Conservation (phyloP, 1,140 invertebrate species). For the Camponotus floridanus region DNA sequence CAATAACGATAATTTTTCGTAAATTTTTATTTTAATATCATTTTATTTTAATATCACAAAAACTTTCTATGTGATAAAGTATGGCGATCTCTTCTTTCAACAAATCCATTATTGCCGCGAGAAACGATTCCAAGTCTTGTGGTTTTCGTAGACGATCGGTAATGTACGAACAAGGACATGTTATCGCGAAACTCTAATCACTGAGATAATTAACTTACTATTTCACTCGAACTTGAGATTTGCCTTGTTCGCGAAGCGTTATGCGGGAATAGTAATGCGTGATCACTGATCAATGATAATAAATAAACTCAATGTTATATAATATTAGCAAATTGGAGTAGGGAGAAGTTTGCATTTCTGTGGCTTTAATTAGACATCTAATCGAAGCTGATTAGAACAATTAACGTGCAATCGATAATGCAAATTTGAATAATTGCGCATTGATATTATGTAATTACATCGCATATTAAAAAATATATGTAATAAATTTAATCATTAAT, state of each 20-base stretch:
- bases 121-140: background rate
- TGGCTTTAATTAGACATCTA: conserved; percentile 47
- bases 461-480: background rate
- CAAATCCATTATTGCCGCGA: background rate
- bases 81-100: background rate
- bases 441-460: conserved; percentile 19
- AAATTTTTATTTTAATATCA: background rate
- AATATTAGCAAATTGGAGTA: conserved; percentile 15
- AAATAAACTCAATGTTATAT: conserved; percentile 7
- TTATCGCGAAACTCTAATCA: conserved; percentile 42
- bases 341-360: background rate
- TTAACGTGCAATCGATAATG: conserved; percentile 3
- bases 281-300: background rate
- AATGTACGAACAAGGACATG: conserved; percentile 16
- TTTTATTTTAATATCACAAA: background rate
- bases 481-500: background rate
- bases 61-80: background rate
- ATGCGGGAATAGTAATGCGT: background rate
- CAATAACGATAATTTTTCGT: background rate
- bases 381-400: conserved; percentile 47
- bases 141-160: background rate
- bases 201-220: conserved; percentile 34
- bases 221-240: background rate
- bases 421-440: conserved; percentile 3
- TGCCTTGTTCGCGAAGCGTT: background rate